phyloP scores from a whole-genome alignment of 1,140 invertebrate species.

The Saccostrea glomerata region DNA sequence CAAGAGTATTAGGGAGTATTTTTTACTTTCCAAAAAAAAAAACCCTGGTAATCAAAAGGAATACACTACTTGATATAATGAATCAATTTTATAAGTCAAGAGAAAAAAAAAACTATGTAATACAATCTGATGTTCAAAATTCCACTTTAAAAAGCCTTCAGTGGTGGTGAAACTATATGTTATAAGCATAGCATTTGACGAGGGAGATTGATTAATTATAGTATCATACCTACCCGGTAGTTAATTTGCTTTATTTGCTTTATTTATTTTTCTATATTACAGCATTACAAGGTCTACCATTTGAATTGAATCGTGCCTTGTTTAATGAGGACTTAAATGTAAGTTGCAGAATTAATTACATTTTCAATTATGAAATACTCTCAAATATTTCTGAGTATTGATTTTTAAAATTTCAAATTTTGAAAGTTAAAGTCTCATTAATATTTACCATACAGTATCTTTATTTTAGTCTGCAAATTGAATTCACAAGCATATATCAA shows the following conservation, averaged over 20 bases:
- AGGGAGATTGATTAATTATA: background rate
- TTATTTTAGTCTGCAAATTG: background rate
- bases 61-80: no score
- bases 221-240: background rate
- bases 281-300: background rate
- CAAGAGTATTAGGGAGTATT: no score
- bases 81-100: no score
- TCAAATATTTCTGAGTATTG: no score
- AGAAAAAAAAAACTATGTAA: background rate
- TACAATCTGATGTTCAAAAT: background rate
- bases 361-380: no score
- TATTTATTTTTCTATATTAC: background rate
- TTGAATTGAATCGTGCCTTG: background rate
- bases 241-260: background rate
- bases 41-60: no score
- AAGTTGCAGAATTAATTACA: background rate
- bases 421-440: no score
- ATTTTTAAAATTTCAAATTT: no score
- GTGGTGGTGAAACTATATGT: background rate
- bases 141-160: background rate
- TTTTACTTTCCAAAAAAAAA: no score
- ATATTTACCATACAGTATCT: background rate
- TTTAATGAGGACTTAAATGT: slow-evolving; percentile 17
- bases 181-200: background rate
- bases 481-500: background rate